phyloP scores from a whole-genome alignment of 1,140 invertebrate genomes.

The Akabosia matsudoensis region DNA sequence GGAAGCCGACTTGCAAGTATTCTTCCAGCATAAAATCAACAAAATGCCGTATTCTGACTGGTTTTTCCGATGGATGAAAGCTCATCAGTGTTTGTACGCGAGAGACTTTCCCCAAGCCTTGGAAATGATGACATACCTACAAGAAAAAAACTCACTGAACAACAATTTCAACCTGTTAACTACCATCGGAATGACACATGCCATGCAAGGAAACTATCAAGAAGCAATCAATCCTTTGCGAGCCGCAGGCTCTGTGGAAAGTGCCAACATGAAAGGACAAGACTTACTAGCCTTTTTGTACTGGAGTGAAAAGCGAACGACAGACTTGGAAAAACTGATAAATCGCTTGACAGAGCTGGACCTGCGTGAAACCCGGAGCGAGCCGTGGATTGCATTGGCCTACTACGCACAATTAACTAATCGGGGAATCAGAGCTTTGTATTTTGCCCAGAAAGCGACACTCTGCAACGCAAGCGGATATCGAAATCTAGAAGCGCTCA shows the following conservation, averaged over 20 bases:
- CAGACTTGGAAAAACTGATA: conserved; percentile 56
- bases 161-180: conserved; percentile 56
- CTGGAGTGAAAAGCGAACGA: conserved; percentile 53
- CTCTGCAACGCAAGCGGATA: conserved; percentile 26
- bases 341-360: conserved; percentile 52
- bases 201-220: conserved; percentile 38
- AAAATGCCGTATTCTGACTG: conserved; percentile 55
- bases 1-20: conserved; percentile 65
- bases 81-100: conserved; percentile 61
- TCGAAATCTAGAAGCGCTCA: conserved; percentile 62
- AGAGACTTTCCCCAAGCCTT: conserved; percentile 64
- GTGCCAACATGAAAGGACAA: conserved; percentile 58
- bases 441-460: conserved; percentile 58
- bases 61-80: conserved; percentile 68
- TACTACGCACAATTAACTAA: conserved; percentile 59
- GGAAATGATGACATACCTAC: conserved; percentile 60
- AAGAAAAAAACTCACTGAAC: conserved; percentile 59
- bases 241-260: conserved; percentile 49
- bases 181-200: conserved; percentile 32
- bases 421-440: conserved; percentile 59
- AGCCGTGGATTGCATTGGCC: conserved; percentile 64
- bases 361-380: conserved; percentile 53
- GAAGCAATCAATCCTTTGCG: conserved; percentile 39
- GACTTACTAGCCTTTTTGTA: conserved; percentile 57
- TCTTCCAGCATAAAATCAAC: conserved; percentile 60